Evolutionary conservation across 30 jellyfish, hydroid and myxozoan species (phyloP).

Genomic region (Hydractinia symbiolongicarpus): DNA sequence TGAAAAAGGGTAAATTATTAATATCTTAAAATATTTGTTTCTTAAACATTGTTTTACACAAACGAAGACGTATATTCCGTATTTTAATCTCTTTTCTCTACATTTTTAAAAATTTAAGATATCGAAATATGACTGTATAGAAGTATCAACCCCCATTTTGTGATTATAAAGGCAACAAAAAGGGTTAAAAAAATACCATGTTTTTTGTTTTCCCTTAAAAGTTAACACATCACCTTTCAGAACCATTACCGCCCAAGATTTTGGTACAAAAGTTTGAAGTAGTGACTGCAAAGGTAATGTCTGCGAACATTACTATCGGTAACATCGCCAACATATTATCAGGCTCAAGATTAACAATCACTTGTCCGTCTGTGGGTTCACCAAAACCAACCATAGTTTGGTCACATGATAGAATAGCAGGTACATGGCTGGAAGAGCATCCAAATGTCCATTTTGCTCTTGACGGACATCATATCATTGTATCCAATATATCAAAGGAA

Average conservation of each 20-base stretch:
- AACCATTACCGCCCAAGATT: slow-evolving; percentile 35
- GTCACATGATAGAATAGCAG: slow-evolving; percentile 22
- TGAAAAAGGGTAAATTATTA: too few species aligned
- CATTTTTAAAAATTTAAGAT: too few species aligned
- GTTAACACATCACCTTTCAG: slow-evolving; percentile 2
- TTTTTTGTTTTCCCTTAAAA: neutral
- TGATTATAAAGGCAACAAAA: too few species aligned
- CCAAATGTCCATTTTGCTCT: neutral
- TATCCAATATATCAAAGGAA: neutral
- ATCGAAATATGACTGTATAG: too few species aligned
- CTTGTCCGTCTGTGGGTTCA: slow-evolving; percentile 65
- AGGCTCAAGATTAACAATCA: slow-evolving; percentile 52
- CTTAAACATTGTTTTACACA: too few species aligned
- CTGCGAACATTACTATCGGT: slow-evolving; percentile 57
- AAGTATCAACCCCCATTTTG: too few species aligned
- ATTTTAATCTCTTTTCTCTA: too few species aligned
- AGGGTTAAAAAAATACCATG: too few species aligned
- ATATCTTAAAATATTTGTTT: too few species aligned
- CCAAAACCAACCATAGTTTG: slow-evolving; percentile 57
- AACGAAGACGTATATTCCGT: too few species aligned
- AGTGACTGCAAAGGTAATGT: slow-evolving; percentile 34
- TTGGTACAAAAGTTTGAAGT: slow-evolving; percentile 24
- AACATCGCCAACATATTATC: slow-evolving; percentile 40
- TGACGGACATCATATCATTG: slow-evolving; percentile 7
- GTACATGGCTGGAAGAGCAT: slow-evolving; percentile 8